Percentiles rank a stretch among this genome's conserved stretches.
Evolutionary conservation across 30 jellyfish, hydroid and myxozoan genomes (phyloP).

Genomic region (Hydractinia symbiolongicarpus): DNA sequence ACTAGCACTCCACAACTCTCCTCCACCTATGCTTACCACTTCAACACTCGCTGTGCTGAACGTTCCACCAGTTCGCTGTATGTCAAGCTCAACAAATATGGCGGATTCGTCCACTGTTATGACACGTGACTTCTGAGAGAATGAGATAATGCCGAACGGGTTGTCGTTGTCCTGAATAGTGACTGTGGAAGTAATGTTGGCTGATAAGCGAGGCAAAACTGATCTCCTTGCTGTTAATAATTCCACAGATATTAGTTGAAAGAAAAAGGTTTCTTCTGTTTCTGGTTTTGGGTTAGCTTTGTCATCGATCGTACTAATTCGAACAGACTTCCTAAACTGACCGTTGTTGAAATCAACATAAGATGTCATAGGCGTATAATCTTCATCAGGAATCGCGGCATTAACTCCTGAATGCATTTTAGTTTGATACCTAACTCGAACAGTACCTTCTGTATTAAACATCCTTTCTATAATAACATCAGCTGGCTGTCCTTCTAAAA

Average conservation of each 20-base stretch:
- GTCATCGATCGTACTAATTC: slow-evolving; percentile 57
- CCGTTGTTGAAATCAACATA: slow-evolving; percentile 70
- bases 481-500: slow-evolving; percentile 74
- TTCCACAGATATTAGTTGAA: slow-evolving; percentile 50
- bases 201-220: slow-evolving; percentile 19
- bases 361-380: slow-evolving; percentile 53
- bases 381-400: slow-evolving; percentile 65
- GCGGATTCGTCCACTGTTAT: slow-evolving; percentile 47
- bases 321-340: slow-evolving; percentile 39
- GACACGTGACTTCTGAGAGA: slow-evolving; percentile 33
- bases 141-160: slow-evolving; percentile 83
- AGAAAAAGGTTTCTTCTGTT: slow-evolving; percentile 51
- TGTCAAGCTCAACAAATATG: slow-evolving; percentile 30
- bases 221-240: slow-evolving; percentile 13
- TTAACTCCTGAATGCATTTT: slow-evolving; percentile 35
- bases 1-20: slow-evolving; percentile 77
- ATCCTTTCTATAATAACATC: slow-evolving; percentile 46
- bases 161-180: slow-evolving; percentile 81
- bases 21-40: slow-evolving; percentile 85
- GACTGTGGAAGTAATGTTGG: slow-evolving; percentile 43
- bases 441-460: slow-evolving; percentile 66
- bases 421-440: slow-evolving; percentile 62
- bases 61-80: slow-evolving; percentile 74
- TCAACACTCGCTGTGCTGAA: slow-evolving; percentile 66
- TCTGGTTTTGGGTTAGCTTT: slow-evolving; percentile 47